Evolutionary conservation across 2,797 vertebrate species (phyloP), one percentile per base, ranked within the genome.

Genomic region (Gymnopithys bicolor): DNA sequence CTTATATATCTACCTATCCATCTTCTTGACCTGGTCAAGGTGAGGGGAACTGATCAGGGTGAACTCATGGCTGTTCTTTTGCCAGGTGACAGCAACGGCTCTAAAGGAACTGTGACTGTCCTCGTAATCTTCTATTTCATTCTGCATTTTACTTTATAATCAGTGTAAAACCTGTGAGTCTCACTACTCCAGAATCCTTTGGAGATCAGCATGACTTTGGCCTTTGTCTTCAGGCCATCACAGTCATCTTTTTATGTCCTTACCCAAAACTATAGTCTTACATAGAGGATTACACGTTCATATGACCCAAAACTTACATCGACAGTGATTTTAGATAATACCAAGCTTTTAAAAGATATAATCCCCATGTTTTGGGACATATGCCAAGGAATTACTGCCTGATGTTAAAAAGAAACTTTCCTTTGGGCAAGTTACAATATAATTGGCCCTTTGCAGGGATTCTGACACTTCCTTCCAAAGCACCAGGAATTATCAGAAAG

Each of bases 391-490:
- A 71, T 85, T 88, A 76, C 48, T 78, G n/a, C 11, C 32, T 84
- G 15, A 63, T 46, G 41, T 84, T 89, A 67, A 25, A 95, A 88
- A 71, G 33, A 89, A 84, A 73, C 37, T 71, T 92, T 83, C 51
- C 32, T 87, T 60, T 70, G 28, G 25, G 55, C 37, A 87, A 73
- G 41, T 59, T 63, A 63, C 17, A 75, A 56, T 52, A n/a, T 76
- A 79, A 84, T 70, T 73, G 41, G 53, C 33, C 73, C 46, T 88
- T 94, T 94, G 45, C 56, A 91, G 52, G 49, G 52, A 63, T 88
- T 89, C 55, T 93, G 49, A 62, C 53, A 35, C 41, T 91, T 93
- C 52, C 51, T 86, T 91, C 48, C 67, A 92, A 86, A 78, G 51
- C 41, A 69, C 17, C 33, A 69, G 46, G 41, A 88, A 73, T 87